Conservation (phyloP, 1,140 invertebrate species). For the Drosophila sturtevanti region DNA sequence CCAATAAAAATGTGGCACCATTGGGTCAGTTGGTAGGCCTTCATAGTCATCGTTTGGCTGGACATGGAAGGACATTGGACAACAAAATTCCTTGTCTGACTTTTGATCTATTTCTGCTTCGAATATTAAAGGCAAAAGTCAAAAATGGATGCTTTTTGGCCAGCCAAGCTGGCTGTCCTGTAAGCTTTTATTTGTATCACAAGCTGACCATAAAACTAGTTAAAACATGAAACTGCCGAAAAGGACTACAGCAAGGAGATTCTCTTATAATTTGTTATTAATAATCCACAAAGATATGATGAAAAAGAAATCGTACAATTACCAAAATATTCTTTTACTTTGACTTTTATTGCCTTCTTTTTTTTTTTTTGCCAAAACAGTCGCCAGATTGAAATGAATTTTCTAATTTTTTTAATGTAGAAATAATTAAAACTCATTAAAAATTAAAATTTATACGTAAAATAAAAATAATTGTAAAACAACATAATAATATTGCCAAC, state of each 20-base stretch:
- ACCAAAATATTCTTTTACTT: no score
- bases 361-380: no score
- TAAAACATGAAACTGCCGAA: no score
- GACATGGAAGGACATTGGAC: background rate
- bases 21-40: conserved; percentile 14
- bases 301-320: no score
- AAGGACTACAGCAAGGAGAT: conserved; percentile 14
- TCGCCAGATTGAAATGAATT: no score
- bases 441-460: no score
- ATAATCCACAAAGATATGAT: no score
- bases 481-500: background rate
- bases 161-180: background rate
- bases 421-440: no score
- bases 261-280: background rate
- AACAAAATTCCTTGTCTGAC: conserved; percentile 37
- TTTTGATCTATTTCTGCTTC: conserved; percentile 77
- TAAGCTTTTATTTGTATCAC: background rate
- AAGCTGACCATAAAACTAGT: background rate
- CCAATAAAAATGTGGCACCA: conserved; percentile 78
- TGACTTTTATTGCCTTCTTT: no score
- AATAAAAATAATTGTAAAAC: no score
- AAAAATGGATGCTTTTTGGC: conserved; percentile 23
- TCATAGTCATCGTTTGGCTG: conserved; percentile 4
- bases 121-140: conserved; percentile 49
- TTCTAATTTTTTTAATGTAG: no score